Percentiles rank a stretch among this genome's conserved stretches.
phyloP scores from a whole-genome alignment of 2,888 invertebrate genomes.

The Pyrocoelia pectoralis region DNA sequence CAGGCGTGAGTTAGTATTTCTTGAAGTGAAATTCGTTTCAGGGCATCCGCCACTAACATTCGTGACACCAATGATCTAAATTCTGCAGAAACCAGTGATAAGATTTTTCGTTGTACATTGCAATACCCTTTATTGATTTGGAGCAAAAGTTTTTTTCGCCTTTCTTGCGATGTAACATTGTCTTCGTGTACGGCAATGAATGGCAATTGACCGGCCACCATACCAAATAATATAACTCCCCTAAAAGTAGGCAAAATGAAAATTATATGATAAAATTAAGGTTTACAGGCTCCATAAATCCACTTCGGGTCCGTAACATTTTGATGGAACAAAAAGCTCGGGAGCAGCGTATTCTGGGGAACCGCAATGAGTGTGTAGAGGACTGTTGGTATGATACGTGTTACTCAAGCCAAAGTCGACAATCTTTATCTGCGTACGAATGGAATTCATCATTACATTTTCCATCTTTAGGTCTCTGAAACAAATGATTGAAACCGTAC shows the following conservation, averaged over 20 bases:
- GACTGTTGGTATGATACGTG: conserved; percentile 65
- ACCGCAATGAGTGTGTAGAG: conserved; percentile 79
- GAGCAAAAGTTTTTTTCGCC: conserved; percentile 68
- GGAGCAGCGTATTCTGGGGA: conserved; percentile 84
- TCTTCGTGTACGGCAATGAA: conserved; percentile 61
- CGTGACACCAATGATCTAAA: conserved; percentile 63
- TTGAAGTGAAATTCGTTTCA: conserved; percentile 64
- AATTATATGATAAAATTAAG: conserved; percentile 31
- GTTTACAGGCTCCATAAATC: conserved; percentile 80
- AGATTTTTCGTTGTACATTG: conserved; percentile 64
- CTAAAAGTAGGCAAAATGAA: conserved; percentile 57
- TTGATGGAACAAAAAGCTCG: conserved; percentile 74
- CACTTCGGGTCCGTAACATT: conserved; percentile 77
- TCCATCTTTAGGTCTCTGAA: conserved; percentile 81
- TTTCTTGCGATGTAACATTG: conserved; percentile 62
- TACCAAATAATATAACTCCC: conserved; percentile 78
- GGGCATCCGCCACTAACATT: conserved; percentile 64
- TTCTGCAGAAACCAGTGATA: conserved; percentile 60
- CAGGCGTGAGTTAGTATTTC: conserved; percentile 69
- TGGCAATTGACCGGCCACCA: conserved; percentile 76
- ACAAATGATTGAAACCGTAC: too few species aligned
- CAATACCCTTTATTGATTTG: conserved; percentile 74
- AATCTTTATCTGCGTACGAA: conserved; percentile 75
- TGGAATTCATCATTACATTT: conserved; percentile 75
- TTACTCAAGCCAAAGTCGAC: conserved; percentile 82